Percentiles rank a stretch among this genome's conserved stretches.
Evolutionary conservation across 2,797 vertebrate genomes (phyloP).

Genomic region (Gastrophryne carolinensis): DNA sequence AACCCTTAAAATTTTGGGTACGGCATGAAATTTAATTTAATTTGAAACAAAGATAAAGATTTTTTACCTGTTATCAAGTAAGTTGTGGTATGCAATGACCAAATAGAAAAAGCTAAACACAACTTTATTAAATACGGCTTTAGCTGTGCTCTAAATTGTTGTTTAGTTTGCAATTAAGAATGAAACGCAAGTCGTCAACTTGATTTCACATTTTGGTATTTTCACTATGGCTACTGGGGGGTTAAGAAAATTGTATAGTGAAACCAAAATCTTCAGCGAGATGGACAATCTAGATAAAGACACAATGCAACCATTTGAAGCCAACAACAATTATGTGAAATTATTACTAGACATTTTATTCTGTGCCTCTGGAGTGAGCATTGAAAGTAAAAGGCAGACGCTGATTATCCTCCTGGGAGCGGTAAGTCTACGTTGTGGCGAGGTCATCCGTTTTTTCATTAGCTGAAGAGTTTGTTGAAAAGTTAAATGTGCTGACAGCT

Average conservation of each 20-base stretch:
- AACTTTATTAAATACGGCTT: neutral
- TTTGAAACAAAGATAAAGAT: no score
- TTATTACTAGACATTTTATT: conserved; percentile 68
- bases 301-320: conserved; percentile 59
- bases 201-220: neutral
- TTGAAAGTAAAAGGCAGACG: conserved; percentile 65
- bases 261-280: conserved; percentile 59
- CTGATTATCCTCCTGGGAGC: conserved; percentile 64
- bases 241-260: conserved; percentile 45
- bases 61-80: no score
- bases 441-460: conserved; percentile 73
- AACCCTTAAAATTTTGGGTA: no score
- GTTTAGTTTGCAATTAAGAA: neutral
- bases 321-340: conserved; percentile 66
- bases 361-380: conserved; percentile 68
- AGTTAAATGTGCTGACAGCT: conserved; percentile 74
- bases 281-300: conserved; percentile 64
- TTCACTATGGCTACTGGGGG: conserved; percentile 3
- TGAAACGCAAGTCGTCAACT: neutral
- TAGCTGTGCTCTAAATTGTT: no score
- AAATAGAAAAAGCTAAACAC: no score
- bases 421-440: conserved; percentile 67
- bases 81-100: no score
- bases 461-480: conserved; percentile 69
- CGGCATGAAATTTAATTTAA: no score